Conservation (phyloP, 2,797 vertebrate genomes). For the Myioborus miniatus region DNA sequence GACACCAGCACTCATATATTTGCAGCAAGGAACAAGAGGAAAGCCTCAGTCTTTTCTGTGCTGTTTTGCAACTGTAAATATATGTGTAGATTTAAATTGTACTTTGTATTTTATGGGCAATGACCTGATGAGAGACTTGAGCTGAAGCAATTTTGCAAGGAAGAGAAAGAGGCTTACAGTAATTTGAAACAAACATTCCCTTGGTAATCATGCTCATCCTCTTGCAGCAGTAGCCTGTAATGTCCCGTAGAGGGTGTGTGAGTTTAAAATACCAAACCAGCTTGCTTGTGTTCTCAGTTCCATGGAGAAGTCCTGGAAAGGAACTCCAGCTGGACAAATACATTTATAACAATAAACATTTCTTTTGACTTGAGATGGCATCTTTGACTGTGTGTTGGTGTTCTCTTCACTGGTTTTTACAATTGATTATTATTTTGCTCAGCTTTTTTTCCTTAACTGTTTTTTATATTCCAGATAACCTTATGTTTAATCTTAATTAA, state of each 20-base stretch:
- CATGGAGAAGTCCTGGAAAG: not conserved
- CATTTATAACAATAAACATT: conserved; percentile 35
- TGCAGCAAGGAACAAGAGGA: not conserved
- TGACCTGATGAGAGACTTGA: not conserved
- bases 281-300: not conserved
- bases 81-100: not conserved
- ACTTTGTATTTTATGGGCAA: not conserved
- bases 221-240: not conserved
- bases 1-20: not conserved
- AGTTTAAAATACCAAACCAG: not conserved
- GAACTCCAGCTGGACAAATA: not conserved
- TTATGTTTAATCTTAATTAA: not conserved
- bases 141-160: not conserved
- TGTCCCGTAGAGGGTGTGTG: not conserved
- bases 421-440: not conserved
- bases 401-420: not conserved
- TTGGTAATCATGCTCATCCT: not conserved
- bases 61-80: not conserved
- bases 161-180: not conserved
- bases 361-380: not conserved
- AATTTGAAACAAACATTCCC: not conserved
- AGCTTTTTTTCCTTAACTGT: not conserved
- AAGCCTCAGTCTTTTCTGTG: not conserved
- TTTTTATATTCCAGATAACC: not conserved
- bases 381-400: not conserved